Base-by-base conservation (phyloP, 2,797 vertebrate species). In the Buceros bicornis region DNA sequence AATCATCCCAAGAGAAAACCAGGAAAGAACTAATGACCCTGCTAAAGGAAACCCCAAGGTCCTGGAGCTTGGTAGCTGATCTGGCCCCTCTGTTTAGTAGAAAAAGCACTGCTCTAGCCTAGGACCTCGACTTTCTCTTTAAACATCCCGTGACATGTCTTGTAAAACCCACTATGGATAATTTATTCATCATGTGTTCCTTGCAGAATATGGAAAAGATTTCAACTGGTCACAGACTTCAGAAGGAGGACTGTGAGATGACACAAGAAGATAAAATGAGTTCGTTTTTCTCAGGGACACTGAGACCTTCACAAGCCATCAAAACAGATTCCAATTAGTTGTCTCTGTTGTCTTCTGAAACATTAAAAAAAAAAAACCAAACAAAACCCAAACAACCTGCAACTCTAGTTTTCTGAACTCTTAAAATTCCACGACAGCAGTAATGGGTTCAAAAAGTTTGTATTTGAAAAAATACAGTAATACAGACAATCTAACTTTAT, bases 241-340 rank as follows among this genome's bases (percentile, higher is more conserved):
- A 91, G 89, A 77, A 71, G n/a, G 35, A 93, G 16, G 53, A 61
- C 82, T 86, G 10, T 29, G 58, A 83, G 72, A 96, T 78, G 82
- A 89, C 71, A 93, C 33, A 79, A 82, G 35, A 88, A 86, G 91
- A 97, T 80, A 94, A 94, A 93, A 79, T 16, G 16, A 83, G 45
- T 56, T 83, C 50, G 37, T 64, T 87, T 90, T 89, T 91, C 82
- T 95, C 66, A 95, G 91, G 88, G 83, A 84, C 65, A 67, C 14
- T 0, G 4, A 93, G 74, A 90, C 83, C 74, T 95, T 87, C 74
- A 95, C 26, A 77, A 50, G 22, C 26, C 60, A 93, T 71, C 87
- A 90, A 82, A 95, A 53, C 26, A 80, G 43, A 82, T 89, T 90
- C 71, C 83, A 92, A 83, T 33, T 67, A 0, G 74, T 85, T 89